These are phyloP conservation scores for Brachionus paranguensis DNA, from an alignment of 1,140 invertebrate genomes.

Conservation along the genomic window DNA sequence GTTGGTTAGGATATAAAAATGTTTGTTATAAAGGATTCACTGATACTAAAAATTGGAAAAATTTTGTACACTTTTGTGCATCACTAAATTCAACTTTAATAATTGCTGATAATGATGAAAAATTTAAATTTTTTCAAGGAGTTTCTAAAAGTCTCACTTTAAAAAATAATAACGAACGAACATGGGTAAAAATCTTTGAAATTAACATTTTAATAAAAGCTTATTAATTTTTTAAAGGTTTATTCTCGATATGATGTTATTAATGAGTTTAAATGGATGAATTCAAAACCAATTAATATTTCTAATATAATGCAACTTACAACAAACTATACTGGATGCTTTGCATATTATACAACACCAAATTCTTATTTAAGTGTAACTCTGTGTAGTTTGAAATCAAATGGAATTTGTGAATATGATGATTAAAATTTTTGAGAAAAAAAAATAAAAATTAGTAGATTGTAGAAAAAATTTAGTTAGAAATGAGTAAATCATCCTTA, in stretches of 20 bases:
- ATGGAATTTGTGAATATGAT: neutral
- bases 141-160: neutral
- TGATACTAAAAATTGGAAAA: neutral
- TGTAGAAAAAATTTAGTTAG: too few relatives aligned
- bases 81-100: neutral
- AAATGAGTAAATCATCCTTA: too few relatives aligned
- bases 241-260: neutral
- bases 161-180: neutral
- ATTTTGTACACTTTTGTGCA: neutral
- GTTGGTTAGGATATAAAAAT: neutral
- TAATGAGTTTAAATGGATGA: neutral
- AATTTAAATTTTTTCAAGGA: neutral
- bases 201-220: neutral
- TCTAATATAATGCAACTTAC: neutral
- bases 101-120: neutral
- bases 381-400: neutral
- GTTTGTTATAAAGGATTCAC: neutral
- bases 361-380: neutral
- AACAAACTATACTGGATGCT: neutral
- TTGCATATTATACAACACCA: neutral
- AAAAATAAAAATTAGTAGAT: too few relatives aligned
- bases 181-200: neutral
- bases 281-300: neutral
- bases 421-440: neutral
- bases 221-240: neutral